Evolutionary conservation across 92 coral and sea anemone species (phyloP).

Genomic region (Porites lobata): DNA sequence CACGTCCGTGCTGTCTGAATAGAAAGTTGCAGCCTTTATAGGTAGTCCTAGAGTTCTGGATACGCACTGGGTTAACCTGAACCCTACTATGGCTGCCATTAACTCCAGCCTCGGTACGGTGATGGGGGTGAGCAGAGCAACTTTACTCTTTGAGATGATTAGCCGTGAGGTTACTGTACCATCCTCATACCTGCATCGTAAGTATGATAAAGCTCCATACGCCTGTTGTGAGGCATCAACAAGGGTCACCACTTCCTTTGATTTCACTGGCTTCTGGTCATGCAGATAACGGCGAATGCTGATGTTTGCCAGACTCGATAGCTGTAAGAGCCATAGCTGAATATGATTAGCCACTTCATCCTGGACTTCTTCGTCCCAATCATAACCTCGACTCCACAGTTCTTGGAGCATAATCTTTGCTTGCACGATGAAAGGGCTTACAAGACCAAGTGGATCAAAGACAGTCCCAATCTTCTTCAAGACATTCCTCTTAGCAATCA

Average conservation of each 20-base stretch:
- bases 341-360: conserved; percentile 38
- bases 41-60: conserved; percentile 47
- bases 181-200: conserved; percentile 59
- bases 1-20: conserved; percentile 73
- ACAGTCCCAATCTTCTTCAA: too few species aligned
- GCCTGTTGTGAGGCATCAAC: conserved; percentile 74
- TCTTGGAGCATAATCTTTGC: conserved; percentile 72
- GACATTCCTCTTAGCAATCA: conserved; percentile 29
- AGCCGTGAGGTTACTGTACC: conserved; percentile 43
- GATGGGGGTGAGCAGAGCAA: conserved; percentile 59
- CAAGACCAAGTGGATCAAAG: too few species aligned
- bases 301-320: conserved; percentile 33
- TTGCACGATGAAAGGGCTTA: not conserved
- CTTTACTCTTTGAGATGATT: conserved; percentile 65
- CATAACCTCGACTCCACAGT: conserved; percentile 65
- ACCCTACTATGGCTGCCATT: conserved; percentile 63
- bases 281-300: conserved; percentile 57
- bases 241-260: conserved; percentile 56
- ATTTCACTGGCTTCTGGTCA: conserved; percentile 35
- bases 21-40: conserved; percentile 50
- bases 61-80: conserved; percentile 65
- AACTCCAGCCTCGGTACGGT: conserved; percentile 73
- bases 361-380: conserved; percentile 46
- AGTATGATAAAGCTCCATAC: conserved; percentile 60
- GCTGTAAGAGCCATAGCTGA: conserved; percentile 56